These are phyloP conservation scores for Emys orbicularis DNA, from an alignment of 2,797 vertebrate species.

Conservation along the genomic window DNA sequence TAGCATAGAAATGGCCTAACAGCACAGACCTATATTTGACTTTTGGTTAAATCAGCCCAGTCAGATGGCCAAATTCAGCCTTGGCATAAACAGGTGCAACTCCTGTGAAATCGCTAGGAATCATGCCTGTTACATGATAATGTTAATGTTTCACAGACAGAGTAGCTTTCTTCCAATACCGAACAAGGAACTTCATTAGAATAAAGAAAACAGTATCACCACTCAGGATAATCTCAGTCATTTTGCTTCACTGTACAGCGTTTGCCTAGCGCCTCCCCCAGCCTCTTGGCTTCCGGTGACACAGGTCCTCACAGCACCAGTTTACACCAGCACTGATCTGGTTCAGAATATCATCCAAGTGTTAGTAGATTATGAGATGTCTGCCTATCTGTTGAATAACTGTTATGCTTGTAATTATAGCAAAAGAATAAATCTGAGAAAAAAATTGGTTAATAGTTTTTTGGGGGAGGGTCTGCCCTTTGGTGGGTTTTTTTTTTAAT, in stretches of 20 bases:
- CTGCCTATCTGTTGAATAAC: not conserved
- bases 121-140: not conserved
- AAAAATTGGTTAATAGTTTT: not conserved
- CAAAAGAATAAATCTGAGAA: not conserved
- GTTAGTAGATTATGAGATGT: not conserved
- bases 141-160: not conserved
- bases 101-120: not conserved
- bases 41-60: not conserved
- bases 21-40: not conserved
- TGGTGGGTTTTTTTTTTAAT: not conserved
- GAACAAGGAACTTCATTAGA: not conserved
- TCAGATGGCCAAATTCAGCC: not conserved
- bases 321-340: not conserved
- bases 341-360: not conserved
- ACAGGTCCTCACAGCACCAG: not conserved
- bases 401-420: not conserved
- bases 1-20: not conserved
- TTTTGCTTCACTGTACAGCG: not conserved
- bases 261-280: not conserved
- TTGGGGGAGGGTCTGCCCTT: not conserved
- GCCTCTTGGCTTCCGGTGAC: not conserved
- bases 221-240: accelerated
- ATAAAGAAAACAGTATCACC: not conserved
- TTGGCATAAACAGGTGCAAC: not conserved
- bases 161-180: not conserved